Conservation (phyloP, 2,113 vertebrate species). For the Guaruba guarouba region DNA sequence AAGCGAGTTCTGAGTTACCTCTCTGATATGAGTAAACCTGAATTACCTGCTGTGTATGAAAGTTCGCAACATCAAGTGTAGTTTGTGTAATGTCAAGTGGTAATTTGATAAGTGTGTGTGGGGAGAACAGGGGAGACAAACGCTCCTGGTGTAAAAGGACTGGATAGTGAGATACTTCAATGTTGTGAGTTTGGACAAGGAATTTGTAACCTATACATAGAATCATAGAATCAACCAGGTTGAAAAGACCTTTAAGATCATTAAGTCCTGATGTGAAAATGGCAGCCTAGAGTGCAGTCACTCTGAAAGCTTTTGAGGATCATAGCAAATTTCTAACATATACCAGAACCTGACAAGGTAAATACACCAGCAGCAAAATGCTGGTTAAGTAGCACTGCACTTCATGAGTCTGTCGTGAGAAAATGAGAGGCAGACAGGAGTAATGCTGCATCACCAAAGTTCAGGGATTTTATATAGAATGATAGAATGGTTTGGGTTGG, state of each 20-base stretch:
- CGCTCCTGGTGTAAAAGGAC: fast-evolving
- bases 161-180: no score
- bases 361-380: background rate
- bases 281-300: background rate
- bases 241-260: background rate
- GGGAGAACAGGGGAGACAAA: background rate
- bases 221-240: background rate
- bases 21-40: background rate
- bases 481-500: background rate
- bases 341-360: background rate
- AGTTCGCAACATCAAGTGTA: background rate
- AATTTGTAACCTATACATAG: background rate
- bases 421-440: background rate
- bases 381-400: background rate
- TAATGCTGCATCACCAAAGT: background rate
- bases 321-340: background rate
- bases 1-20: background rate
- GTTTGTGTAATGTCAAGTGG: background rate
- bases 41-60: background rate
- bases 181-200: background rate
- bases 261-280: background rate
- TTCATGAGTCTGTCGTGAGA: background rate
- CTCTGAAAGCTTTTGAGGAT: background rate
- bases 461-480: background rate
- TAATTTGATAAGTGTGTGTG: background rate